Percentiles rank a stretch among this genome's conserved stretches.
phyloP scores from a whole-genome alignment of 2,888 invertebrate species.

The Lacanobia wlatinum region DNA sequence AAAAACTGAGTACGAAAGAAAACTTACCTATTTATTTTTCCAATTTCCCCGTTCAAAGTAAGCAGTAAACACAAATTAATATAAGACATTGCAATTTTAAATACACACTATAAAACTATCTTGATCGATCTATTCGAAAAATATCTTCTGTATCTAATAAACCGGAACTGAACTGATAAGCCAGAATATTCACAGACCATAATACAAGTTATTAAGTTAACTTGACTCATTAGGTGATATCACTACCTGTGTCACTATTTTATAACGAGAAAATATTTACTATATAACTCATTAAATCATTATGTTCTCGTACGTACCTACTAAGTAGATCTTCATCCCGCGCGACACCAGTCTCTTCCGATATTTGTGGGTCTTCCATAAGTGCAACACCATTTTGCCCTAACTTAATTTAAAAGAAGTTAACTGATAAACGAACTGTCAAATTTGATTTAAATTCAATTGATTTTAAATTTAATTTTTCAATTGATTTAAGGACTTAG shows the following conservation, averaged over 20 bases:
- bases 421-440: background rate
- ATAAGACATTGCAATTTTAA: background rate
- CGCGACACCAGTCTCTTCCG: conserved; percentile 31
- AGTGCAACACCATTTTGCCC: conserved; percentile 40
- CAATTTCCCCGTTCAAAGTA: conserved; percentile 3
- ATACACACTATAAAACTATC: background rate
- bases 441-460: conserved; percentile 11
- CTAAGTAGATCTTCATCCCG: conserved; percentile 9
- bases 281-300: conserved; percentile 17
- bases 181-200: conserved; percentile 3
- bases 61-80: conserved; percentile 7
- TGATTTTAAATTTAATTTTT: background rate
- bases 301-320: conserved; percentile 38
- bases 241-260: conserved; percentile 38
- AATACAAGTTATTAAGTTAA: background rate
- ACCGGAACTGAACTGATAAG: conserved; percentile 35
- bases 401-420: background rate
- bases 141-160: background rate
- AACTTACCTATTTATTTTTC: conserved; percentile 11
- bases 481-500: background rate
- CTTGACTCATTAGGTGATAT: conserved; percentile 49
- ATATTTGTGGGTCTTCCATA: conserved; percentile 48
- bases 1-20: background rate
- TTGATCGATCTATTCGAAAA: background rate
- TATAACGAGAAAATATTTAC: conserved; percentile 21